Evolutionary conservation across 2,888 invertebrate species (phyloP).

Genomic region (Drosophila heteroneura): DNA sequence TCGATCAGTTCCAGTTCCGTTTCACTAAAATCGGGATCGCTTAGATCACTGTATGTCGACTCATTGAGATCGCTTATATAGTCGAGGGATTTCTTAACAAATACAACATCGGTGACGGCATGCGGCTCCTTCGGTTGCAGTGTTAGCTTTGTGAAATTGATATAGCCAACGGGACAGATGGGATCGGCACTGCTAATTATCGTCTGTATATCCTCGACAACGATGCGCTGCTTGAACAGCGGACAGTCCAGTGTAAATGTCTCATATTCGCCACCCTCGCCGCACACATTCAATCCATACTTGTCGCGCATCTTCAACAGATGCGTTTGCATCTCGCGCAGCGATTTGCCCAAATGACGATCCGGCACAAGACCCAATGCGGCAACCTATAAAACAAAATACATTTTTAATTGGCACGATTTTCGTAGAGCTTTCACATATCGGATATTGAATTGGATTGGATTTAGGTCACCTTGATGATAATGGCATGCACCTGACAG

Average conservation of each 20-base stretch:
- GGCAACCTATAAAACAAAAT: slow-evolving; percentile 87
- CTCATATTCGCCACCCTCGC: slow-evolving; percentile 99
- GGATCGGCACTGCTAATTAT: slow-evolving; percentile 96
- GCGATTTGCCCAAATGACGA: slow-evolving; percentile 94
- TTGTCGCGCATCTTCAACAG: slow-evolving; percentile 95
- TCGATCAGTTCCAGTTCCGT: slow-evolving; percentile 88
- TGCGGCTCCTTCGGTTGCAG: slow-evolving; percentile 88
- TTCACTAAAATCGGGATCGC: slow-evolving; percentile 89
- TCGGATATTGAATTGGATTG: not conserved
- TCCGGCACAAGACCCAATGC: slow-evolving; percentile 95
- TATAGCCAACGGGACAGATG: slow-evolving; percentile 97
- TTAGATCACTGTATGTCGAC: slow-evolving; percentile 88
- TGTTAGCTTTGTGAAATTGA: slow-evolving; percentile 94
- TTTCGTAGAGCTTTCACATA: too few relatives aligned
- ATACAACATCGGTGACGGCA: slow-evolving; percentile 82
- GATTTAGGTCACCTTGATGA: slow-evolving; percentile 93
- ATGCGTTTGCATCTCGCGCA: slow-evolving; percentile 94
- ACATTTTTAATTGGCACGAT: too few relatives aligned
- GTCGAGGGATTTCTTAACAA: slow-evolving; percentile 87
- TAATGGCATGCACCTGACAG: slow-evolving; percentile 95
- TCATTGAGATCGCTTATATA: slow-evolving; percentile 88
- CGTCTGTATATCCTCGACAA: slow-evolving; percentile 94
- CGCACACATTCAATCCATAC: slow-evolving; percentile 97
- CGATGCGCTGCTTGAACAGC: slow-evolving; percentile 94
- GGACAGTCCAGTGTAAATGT: slow-evolving; percentile 99